A percentile compares a stretch with the other conserved stretches of the same genome.
These are phyloP conservation scores for Danio choprae DNA, from an alignment of 2,797 vertebrate genomes.

Conservation along the genomic window DNA sequence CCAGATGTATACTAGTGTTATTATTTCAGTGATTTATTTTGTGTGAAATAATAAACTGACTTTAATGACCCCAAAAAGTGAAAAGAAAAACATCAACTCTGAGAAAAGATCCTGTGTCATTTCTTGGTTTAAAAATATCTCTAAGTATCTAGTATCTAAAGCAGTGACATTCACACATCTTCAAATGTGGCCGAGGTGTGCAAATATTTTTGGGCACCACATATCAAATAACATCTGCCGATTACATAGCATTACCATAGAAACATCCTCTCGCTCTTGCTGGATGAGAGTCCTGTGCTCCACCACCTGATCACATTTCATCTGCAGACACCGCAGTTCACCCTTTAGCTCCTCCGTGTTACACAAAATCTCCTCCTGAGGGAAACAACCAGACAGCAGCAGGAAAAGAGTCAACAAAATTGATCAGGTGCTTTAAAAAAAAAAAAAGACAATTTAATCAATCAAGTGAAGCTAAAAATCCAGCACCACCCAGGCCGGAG, in stretches of 20 bases:
- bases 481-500: neutral
- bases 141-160: neutral
- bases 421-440: neutral
- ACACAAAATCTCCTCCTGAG: conserved; percentile 74
- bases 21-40: neutral
- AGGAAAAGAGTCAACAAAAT: neutral
- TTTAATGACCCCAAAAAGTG: neutral
- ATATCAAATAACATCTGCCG: conserved; percentile 2
- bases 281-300: conserved; percentile 68
- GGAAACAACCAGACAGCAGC: conserved; percentile 45
- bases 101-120: neutral
- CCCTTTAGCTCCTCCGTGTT: conserved; percentile 66
- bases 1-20: neutral
- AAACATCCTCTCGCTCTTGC: conserved; percentile 69
- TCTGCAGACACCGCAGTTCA: conserved; percentile 69
- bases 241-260: conserved; percentile 67
- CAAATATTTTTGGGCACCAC: neutral
- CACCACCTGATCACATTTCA: conserved; percentile 64
- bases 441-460: neutral
- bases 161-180: neutral
- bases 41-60: neutral
- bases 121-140: neutral
- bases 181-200: neutral
- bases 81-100: neutral
- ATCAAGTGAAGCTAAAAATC: conserved; percentile 31